Evolutionary conservation across 1,140 invertebrate genomes (phyloP).

Genomic region (Drosophila albomicans): DNA sequence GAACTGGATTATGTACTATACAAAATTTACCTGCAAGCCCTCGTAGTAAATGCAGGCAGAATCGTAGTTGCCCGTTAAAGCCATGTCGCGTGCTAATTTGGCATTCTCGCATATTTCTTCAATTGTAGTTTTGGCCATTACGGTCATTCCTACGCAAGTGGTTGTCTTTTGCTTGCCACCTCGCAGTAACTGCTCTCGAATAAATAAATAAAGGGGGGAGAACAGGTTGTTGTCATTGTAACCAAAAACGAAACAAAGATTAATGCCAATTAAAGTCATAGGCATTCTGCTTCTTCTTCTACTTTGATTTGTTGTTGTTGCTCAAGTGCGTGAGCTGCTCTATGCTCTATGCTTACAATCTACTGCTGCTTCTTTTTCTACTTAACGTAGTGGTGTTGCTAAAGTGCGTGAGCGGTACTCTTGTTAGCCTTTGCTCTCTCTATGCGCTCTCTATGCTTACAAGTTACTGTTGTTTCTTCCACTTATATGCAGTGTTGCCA

Average conservation of each 20-base stretch:
- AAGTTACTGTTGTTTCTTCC: too few relatives aligned
- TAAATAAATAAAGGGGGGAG: not conserved
- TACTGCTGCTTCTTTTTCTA: not conserved
- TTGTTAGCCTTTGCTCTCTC: too few relatives aligned
- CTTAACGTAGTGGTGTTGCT: constrained; percentile 12
- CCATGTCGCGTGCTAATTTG: constrained; percentile 97
- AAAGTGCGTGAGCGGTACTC: too few relatives aligned
- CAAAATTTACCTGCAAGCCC: constrained; percentile 89
- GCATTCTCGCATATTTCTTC: constrained; percentile 96
- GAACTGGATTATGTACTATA: not conserved
- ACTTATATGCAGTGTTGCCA: too few relatives aligned
- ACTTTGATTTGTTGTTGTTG: constrained; percentile 25
- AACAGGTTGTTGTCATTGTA: constrained; percentile 80
- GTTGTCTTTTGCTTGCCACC: constrained; percentile 85
- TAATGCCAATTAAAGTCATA: constrained; percentile 73
- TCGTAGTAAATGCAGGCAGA: constrained; percentile 97
- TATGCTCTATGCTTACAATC: not conserved
- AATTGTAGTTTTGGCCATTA: constrained; percentile 92
- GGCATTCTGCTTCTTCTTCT: constrained; percentile 3
- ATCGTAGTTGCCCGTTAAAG: constrained; percentile 97
- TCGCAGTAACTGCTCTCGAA: constrained; percentile 76
- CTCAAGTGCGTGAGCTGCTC: constrained; percentile 65
- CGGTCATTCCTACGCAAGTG: constrained; percentile 87
- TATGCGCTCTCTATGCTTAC: too few relatives aligned
- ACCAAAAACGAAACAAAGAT: constrained; percentile 80